Evolutionary conservation across 2,888 invertebrate species (phyloP), one percentile per base, ranked within the genome.

Genomic region (Oscheius sp.): DNA sequence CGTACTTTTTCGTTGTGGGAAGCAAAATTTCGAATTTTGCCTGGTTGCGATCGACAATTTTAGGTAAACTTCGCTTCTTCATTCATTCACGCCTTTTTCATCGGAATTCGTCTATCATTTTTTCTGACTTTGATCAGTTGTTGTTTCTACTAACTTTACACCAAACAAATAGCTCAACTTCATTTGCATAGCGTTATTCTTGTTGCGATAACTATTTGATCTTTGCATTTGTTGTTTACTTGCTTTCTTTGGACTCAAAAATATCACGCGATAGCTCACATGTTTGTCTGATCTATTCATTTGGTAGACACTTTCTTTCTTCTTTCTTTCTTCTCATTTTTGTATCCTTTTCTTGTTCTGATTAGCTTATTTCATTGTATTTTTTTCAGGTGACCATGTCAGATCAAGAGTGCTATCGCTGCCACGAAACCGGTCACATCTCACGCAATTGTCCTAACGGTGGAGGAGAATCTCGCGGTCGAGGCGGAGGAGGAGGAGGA

Each of bases 361-460:
- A 18, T 18, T n/a, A n/a, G n/a, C n/a, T n/a, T n/a, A n/a, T n/a
- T n/a, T n/a, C n/a, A n/a, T n/a, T n/a, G n/a, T n/a, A n/a, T n/a
- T n/a, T n/a, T 49, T 49, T 49, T 49, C 49, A 49, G 49, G 49
- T 21, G 23, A 69, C 63, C 13, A 78, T 79, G 79, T 78, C 79
- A 13, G 79, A 81, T 55, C 72, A 69, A 73, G 80, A 78, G 72
- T 86, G 85, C 79, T 86, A 79, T 77, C 81, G 80, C 75, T 86
- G 85, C 80, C 80, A 85, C 74, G 76, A 84, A 77, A 73, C 73
- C 18, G 86, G 86, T 55, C 86, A 86, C 73, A 84, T 85, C 73
- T 82, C 85, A 18, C 76, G 84, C 52, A 80, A 84, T 49, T 84
- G 84, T 76, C 79, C 79, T 25, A 73, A 68, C 41, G 73, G 45